These are phyloP conservation scores for Crossocerus cetratus DNA, from an alignment of 2,888 invertebrate genomes.

Conservation along the genomic window DNA sequence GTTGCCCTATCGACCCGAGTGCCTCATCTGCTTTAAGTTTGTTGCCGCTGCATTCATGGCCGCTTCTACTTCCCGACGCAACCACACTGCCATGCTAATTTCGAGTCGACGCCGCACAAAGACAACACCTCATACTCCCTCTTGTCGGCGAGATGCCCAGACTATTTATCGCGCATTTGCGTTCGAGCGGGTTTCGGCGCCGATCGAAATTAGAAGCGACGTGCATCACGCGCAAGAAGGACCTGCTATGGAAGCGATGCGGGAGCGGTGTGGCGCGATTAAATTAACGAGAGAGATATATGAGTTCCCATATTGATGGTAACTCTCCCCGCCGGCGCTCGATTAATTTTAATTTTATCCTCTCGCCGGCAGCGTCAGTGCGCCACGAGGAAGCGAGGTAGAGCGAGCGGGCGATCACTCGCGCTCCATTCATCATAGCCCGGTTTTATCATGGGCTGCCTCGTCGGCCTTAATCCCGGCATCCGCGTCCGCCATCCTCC, in stretches of 20 bases:
- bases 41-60: too few relatives aligned
- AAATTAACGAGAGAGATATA: conserved; percentile 1
- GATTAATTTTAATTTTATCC: conserved; percentile 38
- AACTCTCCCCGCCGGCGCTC: neutral
- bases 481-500: neutral
- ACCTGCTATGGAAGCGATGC: neutral
- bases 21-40: too few relatives aligned
- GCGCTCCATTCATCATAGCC: conserved; percentile 39
- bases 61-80: too few relatives aligned
- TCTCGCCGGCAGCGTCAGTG: neutral
- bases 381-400: neutral
- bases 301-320: conserved; percentile 13
- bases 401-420: conserved; percentile 12
- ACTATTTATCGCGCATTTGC: too few relatives aligned
- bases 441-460: conserved; percentile 37
- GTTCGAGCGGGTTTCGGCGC: too few relatives aligned
- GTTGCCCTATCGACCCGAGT: too few relatives aligned
- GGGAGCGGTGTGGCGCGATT: neutral
- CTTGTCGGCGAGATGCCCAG: too few relatives aligned
- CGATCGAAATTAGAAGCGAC: too few relatives aligned
- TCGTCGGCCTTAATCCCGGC: conserved; percentile 17
- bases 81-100: too few relatives aligned
- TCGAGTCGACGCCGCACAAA: too few relatives aligned
- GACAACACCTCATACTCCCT: too few relatives aligned
- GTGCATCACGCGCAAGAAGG: neutral